A percentile compares a stretch with the other conserved stretches of the same genome.
Conservation (phyloP, 1,140 invertebrate genomes). For the Penaeus chinensis region DNA sequence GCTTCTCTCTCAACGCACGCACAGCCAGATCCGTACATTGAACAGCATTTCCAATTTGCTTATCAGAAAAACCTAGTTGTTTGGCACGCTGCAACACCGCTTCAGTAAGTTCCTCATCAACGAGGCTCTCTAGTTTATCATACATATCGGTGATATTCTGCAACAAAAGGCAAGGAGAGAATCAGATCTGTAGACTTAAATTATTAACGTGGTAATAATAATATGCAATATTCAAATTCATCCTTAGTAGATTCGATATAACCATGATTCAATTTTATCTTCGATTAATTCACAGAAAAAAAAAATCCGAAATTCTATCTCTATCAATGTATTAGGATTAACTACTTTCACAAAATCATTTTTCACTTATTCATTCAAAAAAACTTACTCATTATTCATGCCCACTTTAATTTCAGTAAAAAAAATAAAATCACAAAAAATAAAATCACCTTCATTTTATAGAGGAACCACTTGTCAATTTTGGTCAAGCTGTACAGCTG, state of each 20-base stretch:
- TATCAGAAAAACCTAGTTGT: conserved; percentile 96
- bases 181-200: too few relatives aligned
- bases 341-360: too few relatives aligned
- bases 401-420: not conserved
- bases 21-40: conserved; percentile 88
- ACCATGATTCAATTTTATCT: too few relatives aligned
- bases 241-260: too few relatives aligned
- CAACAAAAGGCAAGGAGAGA: not conserved
- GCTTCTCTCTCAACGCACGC: conserved; percentile 79
- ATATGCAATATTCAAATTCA: not conserved
- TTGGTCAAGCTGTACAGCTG: conserved; percentile 91
- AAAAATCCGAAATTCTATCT: too few relatives aligned
- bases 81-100: conserved; percentile 85
- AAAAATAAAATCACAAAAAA: not conserved
- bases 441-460: conserved; percentile 81
- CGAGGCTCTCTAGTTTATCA: conserved; percentile 72
- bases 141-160: conserved; percentile 86
- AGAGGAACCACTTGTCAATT: conserved; percentile 97
- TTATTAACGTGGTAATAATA: too few relatives aligned
- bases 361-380: not conserved
- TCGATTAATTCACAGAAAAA: too few relatives aligned
- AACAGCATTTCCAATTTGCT: conserved; percentile 90
- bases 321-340: too few relatives aligned
- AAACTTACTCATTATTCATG: not conserved
- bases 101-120: conserved; percentile 73